These are phyloP conservation scores for Sarcophaga rosellei DNA, from an alignment of 2,888 invertebrate species.

Conservation along the genomic window DNA sequence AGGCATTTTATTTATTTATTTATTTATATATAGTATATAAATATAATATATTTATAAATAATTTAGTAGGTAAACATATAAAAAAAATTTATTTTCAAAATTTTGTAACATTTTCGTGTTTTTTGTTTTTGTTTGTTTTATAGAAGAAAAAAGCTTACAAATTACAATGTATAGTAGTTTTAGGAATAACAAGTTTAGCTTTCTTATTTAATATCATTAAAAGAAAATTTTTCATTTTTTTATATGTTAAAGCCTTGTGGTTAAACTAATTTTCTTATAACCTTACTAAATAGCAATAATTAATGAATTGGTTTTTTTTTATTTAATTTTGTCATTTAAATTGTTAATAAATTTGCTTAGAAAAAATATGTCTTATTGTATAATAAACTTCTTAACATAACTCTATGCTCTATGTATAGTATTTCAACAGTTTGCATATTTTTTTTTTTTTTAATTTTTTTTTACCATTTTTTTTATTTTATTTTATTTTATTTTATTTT, in stretches of 20 bases:
- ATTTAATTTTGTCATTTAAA: slow-evolving; percentile 45
- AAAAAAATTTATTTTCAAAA: slow-evolving; percentile 26
- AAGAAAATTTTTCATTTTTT: slow-evolving; percentile 32
- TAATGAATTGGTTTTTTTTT: slow-evolving; percentile 3
- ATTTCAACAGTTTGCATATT: slow-evolving; percentile 31
- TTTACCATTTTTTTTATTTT: slow-evolving; percentile 49
- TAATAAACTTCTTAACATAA: slow-evolving; percentile 23
- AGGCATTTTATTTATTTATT: slow-evolving; percentile 61
- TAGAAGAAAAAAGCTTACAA: slow-evolving; percentile 24
- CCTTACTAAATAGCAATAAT: not conserved
- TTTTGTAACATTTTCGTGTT: slow-evolving; percentile 25
- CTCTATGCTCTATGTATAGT: not conserved
- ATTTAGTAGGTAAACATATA: slow-evolving; percentile 49
- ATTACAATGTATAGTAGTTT: slow-evolving; percentile 10
- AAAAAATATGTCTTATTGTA: slow-evolving; percentile 37
- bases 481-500: slow-evolving; percentile 15
- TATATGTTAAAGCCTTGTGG: slow-evolving; percentile 55
- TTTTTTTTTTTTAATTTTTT: slow-evolving; percentile 19
- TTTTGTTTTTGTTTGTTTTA: slow-evolving; percentile 11
- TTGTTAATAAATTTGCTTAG: slow-evolving; percentile 42
- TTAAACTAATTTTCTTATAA: slow-evolving; percentile 25
- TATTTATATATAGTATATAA: slow-evolving; percentile 25
- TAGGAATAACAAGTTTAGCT: slow-evolving; percentile 46
- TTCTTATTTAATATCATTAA: slow-evolving; percentile 47
- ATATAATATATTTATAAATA: slow-evolving; percentile 43